These are phyloP conservation scores for Geotrypetes seraphini DNA, from an alignment of 2,797 vertebrate species.

Conservation along the genomic window DNA sequence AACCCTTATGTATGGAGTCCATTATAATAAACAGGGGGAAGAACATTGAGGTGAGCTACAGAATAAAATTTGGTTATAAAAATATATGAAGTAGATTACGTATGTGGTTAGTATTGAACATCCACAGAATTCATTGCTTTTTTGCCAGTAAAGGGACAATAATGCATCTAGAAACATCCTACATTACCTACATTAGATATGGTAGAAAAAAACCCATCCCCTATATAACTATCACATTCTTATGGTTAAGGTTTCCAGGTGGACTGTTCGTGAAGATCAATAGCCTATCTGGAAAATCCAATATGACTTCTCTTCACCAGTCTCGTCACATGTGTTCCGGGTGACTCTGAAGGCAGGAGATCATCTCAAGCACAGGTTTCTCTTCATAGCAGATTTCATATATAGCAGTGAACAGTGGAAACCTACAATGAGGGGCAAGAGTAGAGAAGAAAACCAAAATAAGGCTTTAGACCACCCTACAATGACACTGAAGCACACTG, in stretches of 20 bases:
- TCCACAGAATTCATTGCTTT: too few relatives aligned
- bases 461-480: too few relatives aligned
- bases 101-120: too few relatives aligned
- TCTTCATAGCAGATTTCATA: slow-evolving; percentile 82
- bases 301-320: too few relatives aligned
- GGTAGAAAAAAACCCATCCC: not conserved
- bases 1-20: too few relatives aligned
- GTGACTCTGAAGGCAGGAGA: slow-evolving; percentile 77
- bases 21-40: too few relatives aligned
- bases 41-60: too few relatives aligned
- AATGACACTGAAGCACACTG: too few relatives aligned
- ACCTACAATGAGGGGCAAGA: slow-evolving; percentile 44
- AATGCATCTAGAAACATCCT: not conserved
- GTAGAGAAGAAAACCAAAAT: not conserved
- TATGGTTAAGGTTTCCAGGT: not conserved
- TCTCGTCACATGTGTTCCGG: slow-evolving; percentile 71
- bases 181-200: not conserved
- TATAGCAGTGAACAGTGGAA: slow-evolving; percentile 75
- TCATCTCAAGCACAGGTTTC: slow-evolving; percentile 68
- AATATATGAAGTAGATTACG: too few relatives aligned
- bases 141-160: not conserved
- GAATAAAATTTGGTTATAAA: too few relatives aligned
- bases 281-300: too few relatives aligned
- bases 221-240: not conserved
- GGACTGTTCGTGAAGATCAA: slow-evolving; percentile 5